Evolutionary conservation across 2,113 vertebrate genomes (phyloP).

Genomic region (Podarcis cretensis): DNA sequence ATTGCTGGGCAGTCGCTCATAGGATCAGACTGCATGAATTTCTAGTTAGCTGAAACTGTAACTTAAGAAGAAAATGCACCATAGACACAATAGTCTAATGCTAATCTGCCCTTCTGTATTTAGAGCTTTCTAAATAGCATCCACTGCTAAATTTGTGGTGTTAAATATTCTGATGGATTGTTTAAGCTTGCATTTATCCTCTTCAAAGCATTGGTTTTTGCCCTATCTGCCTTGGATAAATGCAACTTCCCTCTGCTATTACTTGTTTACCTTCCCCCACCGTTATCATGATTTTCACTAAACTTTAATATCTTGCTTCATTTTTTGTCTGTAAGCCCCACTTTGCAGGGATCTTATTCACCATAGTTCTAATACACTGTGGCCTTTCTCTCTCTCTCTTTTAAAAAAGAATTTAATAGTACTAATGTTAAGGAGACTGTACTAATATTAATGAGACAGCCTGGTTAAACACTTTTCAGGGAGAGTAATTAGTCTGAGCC

Average conservation of each 20-base stretch:
- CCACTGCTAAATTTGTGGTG: background rate
- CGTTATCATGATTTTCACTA: background rate
- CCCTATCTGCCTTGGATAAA: background rate
- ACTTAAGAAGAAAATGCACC: slow-evolving; percentile 47
- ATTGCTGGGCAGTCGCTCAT: background rate
- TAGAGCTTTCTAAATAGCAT: background rate
- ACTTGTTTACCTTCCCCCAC: background rate
- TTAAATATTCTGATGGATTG: background rate
- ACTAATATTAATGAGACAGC: slow-evolving; percentile 27
- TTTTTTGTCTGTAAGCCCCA: background rate
- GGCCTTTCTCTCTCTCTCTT: background rate
- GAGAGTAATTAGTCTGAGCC: slow-evolving; percentile 13
- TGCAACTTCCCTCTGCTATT: background rate
- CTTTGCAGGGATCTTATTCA: background rate
- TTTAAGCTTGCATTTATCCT: background rate
- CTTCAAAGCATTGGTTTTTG: background rate
- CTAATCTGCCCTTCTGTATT: slow-evolving; percentile 59
- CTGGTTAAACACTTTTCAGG: background rate
- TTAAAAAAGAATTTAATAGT: background rate
- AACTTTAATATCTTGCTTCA: background rate
- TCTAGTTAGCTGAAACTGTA: slow-evolving; percentile 59
- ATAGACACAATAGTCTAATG: slow-evolving; percentile 37
- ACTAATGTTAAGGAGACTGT: too few relatives aligned
- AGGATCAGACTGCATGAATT: slow-evolving; percentile 62
- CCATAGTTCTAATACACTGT: background rate